A percentile compares a stretch with the other conserved stretches of the same genome.
These are phyloP conservation scores for Euclidia mi DNA, from an alignment of 2,888 invertebrate species.

Conservation along the genomic window DNA sequence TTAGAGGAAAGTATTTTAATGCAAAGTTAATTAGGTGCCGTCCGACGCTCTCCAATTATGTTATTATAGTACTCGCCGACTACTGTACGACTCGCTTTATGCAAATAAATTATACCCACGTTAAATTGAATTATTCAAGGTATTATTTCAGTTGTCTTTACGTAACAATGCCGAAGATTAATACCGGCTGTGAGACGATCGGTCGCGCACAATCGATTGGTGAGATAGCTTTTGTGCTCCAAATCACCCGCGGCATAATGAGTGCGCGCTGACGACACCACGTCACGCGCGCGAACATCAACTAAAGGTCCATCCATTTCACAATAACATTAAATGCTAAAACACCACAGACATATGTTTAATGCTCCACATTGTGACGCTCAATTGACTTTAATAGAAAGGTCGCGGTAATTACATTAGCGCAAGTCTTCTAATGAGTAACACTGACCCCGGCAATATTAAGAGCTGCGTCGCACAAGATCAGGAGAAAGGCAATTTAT, in stretches of 20 bases:
- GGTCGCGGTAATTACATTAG: constrained; percentile 84
- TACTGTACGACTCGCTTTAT: constrained; percentile 60
- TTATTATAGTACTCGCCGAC: constrained; percentile 53
- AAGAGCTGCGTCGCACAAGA: constrained; percentile 35
- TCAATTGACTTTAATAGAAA: constrained; percentile 84
- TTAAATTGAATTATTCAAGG: constrained; percentile 60
- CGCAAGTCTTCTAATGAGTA: constrained; percentile 69
- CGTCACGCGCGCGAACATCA: constrained; percentile 57
- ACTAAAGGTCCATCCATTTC: constrained; percentile 63
- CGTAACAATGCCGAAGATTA: constrained; percentile 39
- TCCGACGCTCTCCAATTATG: constrained; percentile 65
- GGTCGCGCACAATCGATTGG: constrained; percentile 48
- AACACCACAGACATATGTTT: constrained; percentile 30
- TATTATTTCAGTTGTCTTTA: constrained; percentile 43
- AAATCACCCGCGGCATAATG: constrained; percentile 71
- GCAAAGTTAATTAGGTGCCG: constrained; percentile 69
- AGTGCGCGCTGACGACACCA: constrained; percentile 57
- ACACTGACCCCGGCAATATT: constrained; percentile 55
- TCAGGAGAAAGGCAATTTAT: constrained; percentile 51
- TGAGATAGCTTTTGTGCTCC: constrained; percentile 62
- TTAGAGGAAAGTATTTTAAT: constrained; percentile 76
- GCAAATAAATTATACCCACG: constrained; percentile 61
- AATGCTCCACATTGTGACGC: constrained; percentile 39
- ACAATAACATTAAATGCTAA: constrained; percentile 58
- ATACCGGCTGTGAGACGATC: constrained; percentile 35